Base-by-base conservation (phyloP, 1,140 invertebrate genomes). In the Ostrea denselamellosa region DNA sequence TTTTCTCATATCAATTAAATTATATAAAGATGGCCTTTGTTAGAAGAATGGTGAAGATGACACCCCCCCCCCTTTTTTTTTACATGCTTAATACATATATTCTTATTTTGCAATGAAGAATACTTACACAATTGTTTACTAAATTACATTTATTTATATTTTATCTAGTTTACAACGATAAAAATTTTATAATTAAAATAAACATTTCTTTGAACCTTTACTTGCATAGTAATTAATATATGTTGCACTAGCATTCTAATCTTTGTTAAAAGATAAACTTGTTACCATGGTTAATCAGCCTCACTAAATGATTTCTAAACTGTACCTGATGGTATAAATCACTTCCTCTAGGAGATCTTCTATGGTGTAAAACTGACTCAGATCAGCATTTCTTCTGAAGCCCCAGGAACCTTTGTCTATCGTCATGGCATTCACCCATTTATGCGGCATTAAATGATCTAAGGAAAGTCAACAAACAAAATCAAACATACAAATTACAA, bases 321-420 rank as follows among this genome's bases (percentile, higher is more conserved):
- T 34, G 9, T 68, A 93, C 92, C 93, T 93, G 62, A 99, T 96
- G 8, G 98, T 98, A 85, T 96, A 94, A 0, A 97, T 96, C 14
- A 99, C 93, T 91, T 96, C 96, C 87, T 95, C 95, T 0, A 99
- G 94, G 0, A 99, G 94, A 87, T 98, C 96, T 62, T 96, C 92
- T 7, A 96, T 96, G n/a, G 96, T 97, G 22, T 97, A 94, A 90
- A 97, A 97, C 91, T 98, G 97, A 22, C 94, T 90, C 0, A 98
- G 90, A 14, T 94, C 94, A 51, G 97, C 96, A 93, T 97, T 97
- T 91, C 97, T 96, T 68, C 92, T 83, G 84, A 91, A 94, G 5
- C 92, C 93, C 93, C 98, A 99, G 0, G 98, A 98, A 17, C 95
- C 92, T 89, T 95, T 96, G 93, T 99, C 98, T 56, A 99, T 95